phyloP scores from a whole-genome alignment of 2,888 invertebrate genomes.

The Drepanosiphum platanoidis region DNA sequence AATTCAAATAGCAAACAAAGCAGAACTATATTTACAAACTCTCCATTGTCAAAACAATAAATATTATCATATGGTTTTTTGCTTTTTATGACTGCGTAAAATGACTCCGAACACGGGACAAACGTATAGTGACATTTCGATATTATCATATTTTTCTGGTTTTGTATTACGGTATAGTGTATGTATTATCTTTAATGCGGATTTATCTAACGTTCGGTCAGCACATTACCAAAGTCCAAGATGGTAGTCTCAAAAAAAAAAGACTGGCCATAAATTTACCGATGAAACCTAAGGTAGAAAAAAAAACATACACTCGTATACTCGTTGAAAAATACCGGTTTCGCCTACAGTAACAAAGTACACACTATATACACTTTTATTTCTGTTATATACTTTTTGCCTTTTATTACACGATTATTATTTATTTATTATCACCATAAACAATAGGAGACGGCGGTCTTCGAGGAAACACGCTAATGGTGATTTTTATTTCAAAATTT shows the following conservation, averaged over 20 bases:
- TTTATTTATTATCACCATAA: conserved; percentile 50
- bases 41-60: neutral
- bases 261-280: conserved; percentile 35
- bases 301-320: neutral
- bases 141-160: conserved; percentile 30
- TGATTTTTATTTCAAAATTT: conserved; percentile 21
- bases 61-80: neutral
- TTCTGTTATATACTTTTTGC: neutral
- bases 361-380: conserved; percentile 12
- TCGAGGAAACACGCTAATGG: neutral
- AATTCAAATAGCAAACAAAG: no score
- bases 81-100: conserved; percentile 2
- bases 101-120: neutral
- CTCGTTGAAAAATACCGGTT: conserved; percentile 51
- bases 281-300: neutral
- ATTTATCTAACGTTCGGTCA: conserved; percentile 5
- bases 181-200: neutral
- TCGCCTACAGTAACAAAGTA: conserved; percentile 51
- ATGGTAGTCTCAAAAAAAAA: conserved; percentile 28
- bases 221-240: conserved; percentile 11
- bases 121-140: neutral
- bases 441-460: conserved; percentile 12
- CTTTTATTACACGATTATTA: conserved; percentile 27
- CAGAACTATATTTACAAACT: neutral
- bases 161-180: conserved; percentile 6